Evolutionary conservation across 2,888 invertebrate species (phyloP), one percentile per base, ranked within the genome.

Genomic region (Synergus japonicus): DNA sequence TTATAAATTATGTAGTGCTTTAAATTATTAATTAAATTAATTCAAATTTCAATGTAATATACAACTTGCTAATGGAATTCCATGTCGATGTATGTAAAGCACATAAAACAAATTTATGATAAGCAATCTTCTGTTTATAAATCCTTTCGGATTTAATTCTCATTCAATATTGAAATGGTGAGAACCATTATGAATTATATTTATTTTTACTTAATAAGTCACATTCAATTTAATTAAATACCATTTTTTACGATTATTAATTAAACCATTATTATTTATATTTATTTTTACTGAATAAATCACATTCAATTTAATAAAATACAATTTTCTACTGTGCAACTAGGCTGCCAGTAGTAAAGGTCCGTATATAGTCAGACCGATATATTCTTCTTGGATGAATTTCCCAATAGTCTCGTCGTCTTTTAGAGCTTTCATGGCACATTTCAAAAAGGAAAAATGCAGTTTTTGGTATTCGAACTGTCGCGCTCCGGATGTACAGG

Each of bases 401-500:
- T 66, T 44, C 18, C 12, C n/a, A 4, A 5, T 9, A 67, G 9
- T 43, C 43, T 43, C 49, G 49, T 43, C 49, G 49, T 58, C 18
- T 58, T 58, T 58, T 58, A 58, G n/a, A 58, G 18, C 18, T 65
- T 41, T 9, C 46, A 4, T 29, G 18, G 67, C 67, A 46, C 22
- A 67, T 69, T 49, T 49, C 7, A 22, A 8, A 0, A 29, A 29
- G 49, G 22, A 29, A 29, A 46, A 69, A 22, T 18, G 46, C 12
- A 29, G 22, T 69, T 49, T 37, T 69, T 69, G 49, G 46, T 46
- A 69, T 44, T 8, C 29, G 29, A 69, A 49, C 49, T 49, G 13
- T 69, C 29, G 22, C 69, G 22, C 22, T 49, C 29, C 29, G 69
- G 15, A 69, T 49, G 69, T 69, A 69, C 13, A 69, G 22, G 22